Base-by-base conservation (phyloP, 2,113 vertebrate genomes). In the Hypanus sabinus region DNA sequence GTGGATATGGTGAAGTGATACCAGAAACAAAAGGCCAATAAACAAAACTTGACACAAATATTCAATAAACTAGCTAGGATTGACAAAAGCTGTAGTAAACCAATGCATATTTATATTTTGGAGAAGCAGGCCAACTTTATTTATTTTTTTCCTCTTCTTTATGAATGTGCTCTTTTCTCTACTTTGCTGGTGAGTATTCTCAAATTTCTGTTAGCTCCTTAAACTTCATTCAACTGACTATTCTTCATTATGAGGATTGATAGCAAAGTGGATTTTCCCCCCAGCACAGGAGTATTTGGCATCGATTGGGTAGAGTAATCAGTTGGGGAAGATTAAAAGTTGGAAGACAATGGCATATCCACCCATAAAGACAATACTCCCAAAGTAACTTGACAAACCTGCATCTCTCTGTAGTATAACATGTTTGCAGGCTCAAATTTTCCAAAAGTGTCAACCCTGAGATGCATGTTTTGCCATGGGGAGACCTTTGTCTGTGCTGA, bases 21-120 rank as follows among this genome's bases (percentile, higher is more conserved):
- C 85, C 60, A 62, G 85, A 90, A 90, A 68, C 85, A 68, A 62
- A 90, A 5, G 30, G 62, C 57, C 60, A 68, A 90, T 90, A 90
- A 90, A 90, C 85, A 90, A 18, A 90, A 65, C n/a, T 2, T 60
- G 33, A n/a, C 14, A 36, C 85, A 90, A n/a, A 90, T 90, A 65
- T 65, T 90, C 85, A 90, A 68, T 65, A 90, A 90, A 90, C 60
- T 65, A 90, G 60, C 60, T 65, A 8, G 4, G 27, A 90, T 65
- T 14, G n/a, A 90, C 85, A 90, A 65, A 79, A n/a, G 33, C 76
- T 36, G 12, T 79, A 79, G n/a, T 79, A 79, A 79, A 79, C 76
- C 76, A 33, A 79, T 79, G n/a, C 33, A 79, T 62, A 60, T 65
- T 88, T 88, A 57, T 90, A 68, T 20, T 33, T 65, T 68, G n/a